Conservation (phyloP, 2,797 vertebrate genomes). For the Dromococcyx pavoninus region DNA sequence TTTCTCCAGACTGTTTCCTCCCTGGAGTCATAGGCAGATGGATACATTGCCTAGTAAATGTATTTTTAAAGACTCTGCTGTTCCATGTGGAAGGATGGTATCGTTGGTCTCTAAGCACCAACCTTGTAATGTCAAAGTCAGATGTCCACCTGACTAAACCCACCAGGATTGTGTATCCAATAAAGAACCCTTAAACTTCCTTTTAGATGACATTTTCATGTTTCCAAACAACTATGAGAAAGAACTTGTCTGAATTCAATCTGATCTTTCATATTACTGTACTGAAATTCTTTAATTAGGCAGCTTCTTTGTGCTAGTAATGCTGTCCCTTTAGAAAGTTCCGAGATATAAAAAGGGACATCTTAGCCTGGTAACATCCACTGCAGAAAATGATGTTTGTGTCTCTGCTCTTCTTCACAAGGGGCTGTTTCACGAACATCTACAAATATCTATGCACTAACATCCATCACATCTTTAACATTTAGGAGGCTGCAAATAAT, state of each 20-base stretch:
- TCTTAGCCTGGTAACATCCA: background rate
- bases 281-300: background rate
- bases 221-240: background rate
- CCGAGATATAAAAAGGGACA: background rate
- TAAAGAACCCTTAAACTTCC: background rate
- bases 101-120: background rate
- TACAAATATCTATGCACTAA: conserved; percentile 1
- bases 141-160: background rate
- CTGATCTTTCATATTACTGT: background rate
- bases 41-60: background rate
- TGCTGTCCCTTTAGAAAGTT: background rate
- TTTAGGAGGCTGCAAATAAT: conserved; percentile 31
- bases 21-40: background rate
- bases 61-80: background rate
- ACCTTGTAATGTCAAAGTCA: background rate
- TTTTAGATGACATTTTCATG: background rate
- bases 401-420: background rate
- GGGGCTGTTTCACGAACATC: background rate
- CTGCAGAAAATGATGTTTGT: background rate
- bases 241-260: background rate
- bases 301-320: background rate
- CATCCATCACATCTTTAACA: conserved; percentile 3
- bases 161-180: background rate
- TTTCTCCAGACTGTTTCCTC: background rate
- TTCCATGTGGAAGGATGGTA: background rate